Evolutionary conservation across 2,888 invertebrate genomes (phyloP), one percentile per base, ranked within the genome.

Genomic region (Synergus umbraculus): DNA sequence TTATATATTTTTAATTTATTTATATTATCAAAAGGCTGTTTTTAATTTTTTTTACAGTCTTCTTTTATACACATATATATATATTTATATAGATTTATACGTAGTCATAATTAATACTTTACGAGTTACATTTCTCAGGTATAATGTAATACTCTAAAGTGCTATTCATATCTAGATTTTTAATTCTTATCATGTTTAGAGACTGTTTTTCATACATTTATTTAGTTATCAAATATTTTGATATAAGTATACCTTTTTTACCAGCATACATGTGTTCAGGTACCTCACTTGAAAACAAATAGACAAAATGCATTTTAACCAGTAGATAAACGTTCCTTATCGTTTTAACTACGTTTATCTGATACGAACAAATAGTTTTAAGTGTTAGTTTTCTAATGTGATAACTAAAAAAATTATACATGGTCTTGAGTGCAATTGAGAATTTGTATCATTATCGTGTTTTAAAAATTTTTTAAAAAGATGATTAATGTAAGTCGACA

Each of bases 121-220:
- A 46, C 46, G 46, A 12, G 13, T 46, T 46, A 12, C 13, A 13
- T 46, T 46, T 46, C 46, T 46, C 46, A 4, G 49, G 15, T 5
- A 49, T 49, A 49, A n/a, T 49, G 13, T 49, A 15, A 49, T 49
- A 49, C 15, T 49, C 49, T 49, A 7, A 49, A 15, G 5, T 49
- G 7, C 49, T 49, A 49, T 49, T 49, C 15, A 49, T 49, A 49
- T 15, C n/a, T 15, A 49, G 15, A 49, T 49, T 15, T 5, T 15
- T 12, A n/a, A 3, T 37, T 5, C 37, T 37, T 37, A 37, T 5
- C 37, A 37, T 37, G 37, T 41, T 65, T 65, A 65, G 37, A 65
- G 65, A 65, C 65, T 65, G 65, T 65, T 65, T 65, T 65, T 65
- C 9, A 65, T 65, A 37, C 15, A 65, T 41, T 65, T 41, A 9